phyloP scores from a whole-genome alignment of 2,888 invertebrate genomes.

The Polyommatus icarus region DNA sequence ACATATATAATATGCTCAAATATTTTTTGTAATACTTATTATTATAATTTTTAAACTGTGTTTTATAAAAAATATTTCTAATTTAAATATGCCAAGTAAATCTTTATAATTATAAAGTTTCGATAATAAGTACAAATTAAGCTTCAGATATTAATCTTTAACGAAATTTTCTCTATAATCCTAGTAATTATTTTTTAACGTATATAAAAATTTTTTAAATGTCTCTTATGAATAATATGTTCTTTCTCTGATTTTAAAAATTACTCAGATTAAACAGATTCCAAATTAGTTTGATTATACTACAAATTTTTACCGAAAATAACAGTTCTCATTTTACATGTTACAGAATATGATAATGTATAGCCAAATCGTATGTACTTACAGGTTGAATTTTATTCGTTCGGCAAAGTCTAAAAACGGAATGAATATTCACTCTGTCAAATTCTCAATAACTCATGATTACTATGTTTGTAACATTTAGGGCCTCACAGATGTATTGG shows the following conservation, averaged over 20 bases:
- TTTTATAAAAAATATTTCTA: neutral
- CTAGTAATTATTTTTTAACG: neutral
- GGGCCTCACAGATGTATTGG: neutral
- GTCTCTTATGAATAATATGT: neutral
- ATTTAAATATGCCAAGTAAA: neutral
- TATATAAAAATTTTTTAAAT: neutral
- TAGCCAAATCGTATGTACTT: neutral
- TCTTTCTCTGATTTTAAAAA: neutral
- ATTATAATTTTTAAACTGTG: neutral
- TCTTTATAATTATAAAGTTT: neutral
- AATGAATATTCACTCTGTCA: neutral
- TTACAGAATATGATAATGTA: neutral
- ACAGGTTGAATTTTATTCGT: neutral
- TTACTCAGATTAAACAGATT: neutral
- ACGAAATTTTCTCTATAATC: neutral
- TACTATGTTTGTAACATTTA: neutral
- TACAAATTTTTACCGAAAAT: neutral
- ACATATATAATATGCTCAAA: neutral
- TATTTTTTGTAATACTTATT: neutral
- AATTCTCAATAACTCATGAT: neutral
- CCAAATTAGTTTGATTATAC: neutral
- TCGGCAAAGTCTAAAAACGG: neutral
- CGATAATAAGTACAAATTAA: neutral
- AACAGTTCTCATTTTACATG: neutral
- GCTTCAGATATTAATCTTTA: neutral